These are phyloP conservation scores for Sebastolobus altivelis DNA, from an alignment of 2,797 vertebrate genomes.

Conservation along the genomic window DNA sequence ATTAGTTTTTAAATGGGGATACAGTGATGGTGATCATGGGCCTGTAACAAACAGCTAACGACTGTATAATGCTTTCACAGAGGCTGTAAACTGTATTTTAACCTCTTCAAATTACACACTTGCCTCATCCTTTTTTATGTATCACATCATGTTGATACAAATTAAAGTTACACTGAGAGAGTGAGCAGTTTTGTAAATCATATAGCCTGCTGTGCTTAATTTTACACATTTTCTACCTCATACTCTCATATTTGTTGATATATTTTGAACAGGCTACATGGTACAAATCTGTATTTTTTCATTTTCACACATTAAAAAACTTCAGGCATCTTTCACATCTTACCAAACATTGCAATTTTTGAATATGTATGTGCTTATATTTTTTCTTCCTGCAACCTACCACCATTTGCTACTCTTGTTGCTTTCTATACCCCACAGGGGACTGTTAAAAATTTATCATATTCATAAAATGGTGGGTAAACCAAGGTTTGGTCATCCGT, in stretches of 20 bases:
- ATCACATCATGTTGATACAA: neutral
- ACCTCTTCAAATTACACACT: neutral
- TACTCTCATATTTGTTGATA: neutral
- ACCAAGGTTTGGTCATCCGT: conserved; percentile 11
- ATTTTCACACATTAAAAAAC: neutral
- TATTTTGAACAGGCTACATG: neutral
- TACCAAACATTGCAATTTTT: neutral
- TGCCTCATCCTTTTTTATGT: neutral
- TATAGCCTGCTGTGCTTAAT: neutral
- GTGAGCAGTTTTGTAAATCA: neutral
- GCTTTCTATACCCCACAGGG: no score
- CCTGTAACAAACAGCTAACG: neutral
- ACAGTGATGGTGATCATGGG: conserved; percentile 11
- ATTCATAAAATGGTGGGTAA: conserved; percentile 23
- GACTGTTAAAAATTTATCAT: conserved; percentile 16
- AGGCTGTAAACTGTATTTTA: neutral
- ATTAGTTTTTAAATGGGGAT: conserved; percentile 20
- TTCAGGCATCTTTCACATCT: neutral
- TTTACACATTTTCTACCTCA: neutral
- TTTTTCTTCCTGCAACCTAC: neutral
- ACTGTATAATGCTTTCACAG: neutral
- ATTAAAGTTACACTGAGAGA: neutral
- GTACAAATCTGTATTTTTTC: neutral
- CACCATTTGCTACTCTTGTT: neutral
- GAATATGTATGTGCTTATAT: neutral